Evolutionary conservation across 2,113 vertebrate genomes (phyloP), one percentile per base, ranked within the genome.

Genomic region (Onychostoma macrolepis): DNA sequence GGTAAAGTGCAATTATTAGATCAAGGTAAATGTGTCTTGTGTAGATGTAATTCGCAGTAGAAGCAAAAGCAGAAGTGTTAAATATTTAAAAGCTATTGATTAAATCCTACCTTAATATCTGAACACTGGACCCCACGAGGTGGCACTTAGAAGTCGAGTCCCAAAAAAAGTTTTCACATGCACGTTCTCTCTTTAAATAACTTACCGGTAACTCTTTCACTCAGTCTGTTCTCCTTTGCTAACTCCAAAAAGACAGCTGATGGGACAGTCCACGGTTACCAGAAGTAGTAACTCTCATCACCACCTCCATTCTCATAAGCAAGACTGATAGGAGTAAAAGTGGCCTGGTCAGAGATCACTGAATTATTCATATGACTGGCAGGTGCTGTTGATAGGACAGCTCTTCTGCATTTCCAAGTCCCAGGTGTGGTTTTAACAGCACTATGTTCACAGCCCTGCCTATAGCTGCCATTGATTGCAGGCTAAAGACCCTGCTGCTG

Each of bases 391-490:
- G 92, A 93, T 92, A 92, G 92, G 90, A 91, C 92, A 92, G 87
- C 93, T 93, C 91, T 88, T 90, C 89, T 87, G 91, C 90, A 91
- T 85, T 82, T 93, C 88, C 84, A 90, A 93, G 92, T 93, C 93
- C 93, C 91, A 94, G 93, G 90, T 93, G 93, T 86, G 90, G 91
- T 93, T 95, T 94, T 95, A 96, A 94, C 92, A 92, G 89, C 90
- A 81, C 93, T 94, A 92, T 90, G 92, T 95, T 94, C 92, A 92
- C 90, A 88, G 83, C 91, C 90, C 92, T 91, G 90, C 72, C 72
- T 88, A 92, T 93, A 90, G 93, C 41, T 33, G 90, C 88, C 93
- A 97, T 95, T 91, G 96, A 97, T 97, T 94, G 94, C 84, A 88
- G 90, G 91, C 90, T 89, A 89, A 91, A 91, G 85, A 90, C 87